A percentile compares a stretch with the other conserved stretches of the same genome.
phyloP scores from a whole-genome alignment of 64 coral and sea anemone species.

The Hydrozoanthus tunicans region DNA sequence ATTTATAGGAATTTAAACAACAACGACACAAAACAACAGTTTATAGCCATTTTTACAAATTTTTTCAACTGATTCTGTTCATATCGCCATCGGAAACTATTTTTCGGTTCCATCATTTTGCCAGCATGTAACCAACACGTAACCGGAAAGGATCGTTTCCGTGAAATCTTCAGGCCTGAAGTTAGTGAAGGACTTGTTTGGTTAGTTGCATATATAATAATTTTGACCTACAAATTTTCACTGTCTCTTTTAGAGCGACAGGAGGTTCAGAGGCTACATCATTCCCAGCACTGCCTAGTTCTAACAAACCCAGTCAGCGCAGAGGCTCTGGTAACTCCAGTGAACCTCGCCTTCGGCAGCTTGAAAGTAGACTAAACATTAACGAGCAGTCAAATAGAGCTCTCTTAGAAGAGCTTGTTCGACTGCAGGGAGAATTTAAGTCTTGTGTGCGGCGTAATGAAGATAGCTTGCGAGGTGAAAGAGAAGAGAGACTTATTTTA shows the following conservation, averaged over 20 bases:
- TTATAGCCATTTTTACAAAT: too few relatives aligned
- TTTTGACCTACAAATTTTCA: not conserved
- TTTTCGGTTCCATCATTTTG: too few relatives aligned
- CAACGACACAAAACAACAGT: too few relatives aligned
- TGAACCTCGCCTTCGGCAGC: constrained; percentile 55
- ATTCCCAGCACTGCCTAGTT: constrained; percentile 32
- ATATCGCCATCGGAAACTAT: too few relatives aligned
- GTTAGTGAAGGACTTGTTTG: not conserved
- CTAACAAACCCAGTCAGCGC: constrained; percentile 18
- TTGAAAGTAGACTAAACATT: constrained; percentile 85
- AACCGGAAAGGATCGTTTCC: too few relatives aligned
- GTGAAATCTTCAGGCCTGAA: too few relatives aligned
- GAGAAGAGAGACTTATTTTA: constrained; percentile 84
- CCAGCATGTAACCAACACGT: too few relatives aligned
- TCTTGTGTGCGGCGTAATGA: constrained; percentile 80
- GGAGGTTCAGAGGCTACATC: constrained; percentile 37
- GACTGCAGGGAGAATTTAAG: constrained; percentile 94
- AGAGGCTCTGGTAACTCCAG: constrained; percentile 27
- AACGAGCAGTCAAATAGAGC: constrained; percentile 96
- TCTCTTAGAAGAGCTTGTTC: constrained; percentile 90
- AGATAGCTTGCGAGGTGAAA: constrained; percentile 83
- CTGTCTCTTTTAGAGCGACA: constrained; percentile 3
- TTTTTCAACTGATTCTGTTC: too few relatives aligned
- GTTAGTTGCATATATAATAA: not conserved
- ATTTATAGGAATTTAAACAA: too few relatives aligned